A percentile compares a stretch with the other conserved stretches of the same genome.
Evolutionary conservation across 2,113 vertebrate genomes (phyloP).

Genomic region (Vidua chalybeata): DNA sequence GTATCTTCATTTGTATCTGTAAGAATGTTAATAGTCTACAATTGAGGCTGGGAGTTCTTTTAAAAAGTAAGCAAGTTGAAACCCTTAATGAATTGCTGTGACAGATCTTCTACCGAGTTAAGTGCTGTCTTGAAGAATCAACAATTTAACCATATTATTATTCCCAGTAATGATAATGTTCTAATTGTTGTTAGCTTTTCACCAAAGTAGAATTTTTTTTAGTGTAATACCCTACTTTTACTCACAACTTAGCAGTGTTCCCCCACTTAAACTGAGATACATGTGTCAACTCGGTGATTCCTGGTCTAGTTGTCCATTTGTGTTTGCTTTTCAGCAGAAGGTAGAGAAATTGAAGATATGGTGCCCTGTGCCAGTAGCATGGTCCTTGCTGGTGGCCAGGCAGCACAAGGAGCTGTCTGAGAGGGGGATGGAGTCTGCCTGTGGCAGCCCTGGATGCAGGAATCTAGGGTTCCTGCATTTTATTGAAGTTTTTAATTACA

Average conservation of each 20-base stretch:
- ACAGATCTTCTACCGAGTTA: background rate
- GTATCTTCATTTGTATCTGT: background rate
- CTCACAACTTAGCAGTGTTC: background rate
- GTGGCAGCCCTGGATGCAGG: background rate
- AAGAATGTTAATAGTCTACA: background rate
- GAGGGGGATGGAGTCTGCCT: background rate
- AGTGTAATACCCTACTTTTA: background rate
- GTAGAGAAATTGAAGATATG: background rate
- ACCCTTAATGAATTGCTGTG: background rate
- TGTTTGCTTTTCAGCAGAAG: background rate
- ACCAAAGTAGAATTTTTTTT: background rate
- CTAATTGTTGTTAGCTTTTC: background rate
- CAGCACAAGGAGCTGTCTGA: background rate
- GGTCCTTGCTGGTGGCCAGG: background rate
- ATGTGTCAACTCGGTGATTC: fast-evolving
- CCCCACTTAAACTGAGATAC: background rate
- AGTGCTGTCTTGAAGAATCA: background rate
- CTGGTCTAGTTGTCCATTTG: background rate
- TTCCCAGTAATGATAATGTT: background rate
- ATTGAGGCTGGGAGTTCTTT: background rate
- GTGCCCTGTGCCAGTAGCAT: background rate
- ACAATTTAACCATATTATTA: background rate
- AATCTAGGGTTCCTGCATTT: background rate
- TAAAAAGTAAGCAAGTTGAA: background rate
- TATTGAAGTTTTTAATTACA: background rate